These are phyloP conservation scores for Mantis religiosa DNA, from an alignment of 2,888 invertebrate species.

Conservation along the genomic window DNA sequence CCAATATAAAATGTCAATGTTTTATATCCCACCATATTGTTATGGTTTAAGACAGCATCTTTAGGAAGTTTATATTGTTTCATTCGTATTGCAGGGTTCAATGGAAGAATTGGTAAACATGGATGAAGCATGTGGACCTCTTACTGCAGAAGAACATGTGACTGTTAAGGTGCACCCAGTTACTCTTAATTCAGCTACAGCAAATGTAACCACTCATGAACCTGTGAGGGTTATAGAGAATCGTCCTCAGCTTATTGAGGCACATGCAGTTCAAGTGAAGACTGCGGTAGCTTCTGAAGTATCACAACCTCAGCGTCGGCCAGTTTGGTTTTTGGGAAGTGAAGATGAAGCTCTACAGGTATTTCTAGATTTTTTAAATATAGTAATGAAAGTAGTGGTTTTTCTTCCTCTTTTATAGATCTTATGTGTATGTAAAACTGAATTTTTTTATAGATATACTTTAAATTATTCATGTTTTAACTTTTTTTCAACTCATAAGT, in stretches of 20 bases:
- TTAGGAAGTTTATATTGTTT: too few relatives aligned
- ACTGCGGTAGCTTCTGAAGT: not conserved
- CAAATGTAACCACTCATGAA: constrained; percentile 33
- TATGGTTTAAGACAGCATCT: too few relatives aligned
- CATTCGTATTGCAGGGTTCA: constrained; percentile 51
- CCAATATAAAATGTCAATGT: too few relatives aligned
- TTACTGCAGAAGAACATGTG: not conserved
- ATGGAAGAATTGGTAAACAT: constrained; percentile 54
- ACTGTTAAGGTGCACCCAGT: constrained; percentile 27
- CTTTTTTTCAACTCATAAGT: too few relatives aligned
- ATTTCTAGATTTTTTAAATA: constrained; percentile 5
- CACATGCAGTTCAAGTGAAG: constrained; percentile 18
- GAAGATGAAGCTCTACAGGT: constrained; percentile 51
- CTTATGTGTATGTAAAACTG: too few relatives aligned
- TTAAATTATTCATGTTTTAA: too few relatives aligned
- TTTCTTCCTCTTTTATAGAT: too few relatives aligned
- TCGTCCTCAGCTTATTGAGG: constrained; percentile 15
- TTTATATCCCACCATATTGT: too few relatives aligned
- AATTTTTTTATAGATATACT: too few relatives aligned
- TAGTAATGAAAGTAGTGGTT: too few relatives aligned
- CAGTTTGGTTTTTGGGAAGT: constrained; percentile 55
- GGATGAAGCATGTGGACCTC: constrained; percentile 27
- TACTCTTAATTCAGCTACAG: constrained; percentile 7
- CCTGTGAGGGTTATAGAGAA: constrained; percentile 14
- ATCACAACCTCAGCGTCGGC: constrained; percentile 36